phyloP scores from a whole-genome alignment of 2,888 invertebrate species.

The Schizotus pectinicornis region DNA sequence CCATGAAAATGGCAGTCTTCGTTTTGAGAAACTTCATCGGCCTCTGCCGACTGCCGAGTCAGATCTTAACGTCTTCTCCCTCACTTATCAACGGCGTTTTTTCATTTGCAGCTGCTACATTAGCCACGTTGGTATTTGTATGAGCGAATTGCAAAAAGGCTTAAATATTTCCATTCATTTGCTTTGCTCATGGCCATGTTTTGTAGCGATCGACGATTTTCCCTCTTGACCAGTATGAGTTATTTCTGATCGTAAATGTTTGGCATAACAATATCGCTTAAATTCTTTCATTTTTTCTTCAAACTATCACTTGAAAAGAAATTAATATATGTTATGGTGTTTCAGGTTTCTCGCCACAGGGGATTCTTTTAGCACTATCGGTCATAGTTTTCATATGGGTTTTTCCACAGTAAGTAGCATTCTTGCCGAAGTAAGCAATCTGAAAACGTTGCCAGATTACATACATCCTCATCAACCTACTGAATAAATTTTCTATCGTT shows the following conservation, averaged over 20 bases:
- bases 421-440: constrained; percentile 30
- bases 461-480: constrained; percentile 25
- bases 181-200: constrained; percentile 15
- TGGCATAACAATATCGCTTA: constrained; percentile 5
- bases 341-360: constrained; percentile 35
- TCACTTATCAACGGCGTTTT: too few species aligned
- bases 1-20: too few species aligned
- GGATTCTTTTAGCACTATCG: constrained; percentile 30
- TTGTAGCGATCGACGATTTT: background rate
- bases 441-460: constrained; percentile 19
- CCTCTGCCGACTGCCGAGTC: too few species aligned
- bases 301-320: background rate
- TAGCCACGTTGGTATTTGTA: too few species aligned
- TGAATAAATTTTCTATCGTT: constrained; percentile 25
- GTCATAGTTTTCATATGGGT: constrained; percentile 33
- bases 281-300: constrained; percentile 9
- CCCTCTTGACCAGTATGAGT: background rate
- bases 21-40: too few species aligned
- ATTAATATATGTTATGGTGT: constrained; percentile 6
- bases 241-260: background rate
- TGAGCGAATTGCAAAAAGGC: constrained; percentile 11
- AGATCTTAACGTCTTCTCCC: too few species aligned
- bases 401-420: constrained; percentile 32
- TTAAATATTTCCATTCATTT: constrained; percentile 22
- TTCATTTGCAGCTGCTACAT: too few species aligned